These are phyloP conservation scores for Saccostrea cuccullata DNA, from an alignment of 1,140 invertebrate species.

Conservation along the genomic window DNA sequence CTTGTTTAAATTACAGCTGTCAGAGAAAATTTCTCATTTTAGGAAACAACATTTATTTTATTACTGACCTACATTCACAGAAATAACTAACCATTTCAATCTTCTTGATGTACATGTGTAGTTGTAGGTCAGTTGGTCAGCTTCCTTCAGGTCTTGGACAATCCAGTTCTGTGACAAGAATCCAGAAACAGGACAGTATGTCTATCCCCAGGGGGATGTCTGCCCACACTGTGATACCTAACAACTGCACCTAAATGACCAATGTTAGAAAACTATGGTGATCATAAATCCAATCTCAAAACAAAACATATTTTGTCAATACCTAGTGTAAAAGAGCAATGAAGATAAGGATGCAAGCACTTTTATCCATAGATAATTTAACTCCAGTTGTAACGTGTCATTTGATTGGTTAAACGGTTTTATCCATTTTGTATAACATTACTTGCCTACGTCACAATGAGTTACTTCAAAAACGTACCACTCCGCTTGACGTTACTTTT, in stretches of 20 bases:
- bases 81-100: constrained; percentile 73
- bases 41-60: no score
- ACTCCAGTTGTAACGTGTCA: no score
- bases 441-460: no score
- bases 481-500: no score
- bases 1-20: no score
- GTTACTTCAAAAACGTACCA: no score
- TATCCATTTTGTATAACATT: no score
- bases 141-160: constrained; percentile 75
- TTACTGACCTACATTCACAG: no score
- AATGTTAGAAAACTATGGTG: neutral
- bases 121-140: constrained; percentile 76
- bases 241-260: constrained; percentile 64
- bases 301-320: neutral
- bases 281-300: neutral
- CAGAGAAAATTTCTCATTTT: no score
- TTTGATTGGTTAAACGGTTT: no score
- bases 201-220: constrained; percentile 78
- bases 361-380: neutral
- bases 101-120: constrained; percentile 78
- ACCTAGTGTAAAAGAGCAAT: neutral
- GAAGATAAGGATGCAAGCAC: neutral
- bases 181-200: constrained; percentile 76
- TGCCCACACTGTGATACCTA: constrained; percentile 78
- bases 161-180: constrained; percentile 72